Evolutionary conservation across 1,140 invertebrate species (phyloP), one percentile per base, ranked within the genome.

Genomic region (Platorchestia sp.): DNA sequence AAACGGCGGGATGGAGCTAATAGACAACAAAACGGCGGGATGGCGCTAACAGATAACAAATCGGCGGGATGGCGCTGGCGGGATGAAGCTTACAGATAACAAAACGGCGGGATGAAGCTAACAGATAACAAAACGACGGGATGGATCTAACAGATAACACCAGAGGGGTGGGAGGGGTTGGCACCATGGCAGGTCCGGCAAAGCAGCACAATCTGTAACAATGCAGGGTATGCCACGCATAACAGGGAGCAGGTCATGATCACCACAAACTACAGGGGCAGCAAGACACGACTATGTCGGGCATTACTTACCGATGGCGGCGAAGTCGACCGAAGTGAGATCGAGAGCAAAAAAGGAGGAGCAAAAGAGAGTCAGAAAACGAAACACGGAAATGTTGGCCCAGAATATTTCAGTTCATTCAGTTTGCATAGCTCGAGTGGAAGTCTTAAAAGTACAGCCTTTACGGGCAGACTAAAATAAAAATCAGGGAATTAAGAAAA

Each of bases 321-420:
- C 95, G 75, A 75, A 95, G 95, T 40, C 75, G 41, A 95, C 41
- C 41, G 95, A 59, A 44, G 95, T 90, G 45, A 59, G 86, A 75
- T 86, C 89, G 95, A 87, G 95, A 86, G 95, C 59, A 89, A 75
- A 89, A 45, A 59, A 86, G 95, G 45, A 89, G 53, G 95, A 86
- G 95, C 90, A 89, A 86, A 43, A 75, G 95, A 75, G 44, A 43
- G 87, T 91, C 75, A 87, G 87, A 86, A 59, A 87, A 59, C 87
- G 95, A 95, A 43, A 36, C 86, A 86, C 53, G 44, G 51, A 86
- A n/a, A 40, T 45, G 47, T 45, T 59, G 27, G 19, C 41, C 95
- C 91, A 43, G n/a, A 51, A 95, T 16, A 95, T 87, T 44, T 42
- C 59, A 45, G 47, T 95, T 95, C 42, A 51, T 95, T 45, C 41